A percentile compares a stretch with the other conserved stretches of the same genome.
These are phyloP conservation scores for Sebastes baramenuke DNA, from an alignment of 2,797 vertebrate species.

Conservation along the genomic window DNA sequence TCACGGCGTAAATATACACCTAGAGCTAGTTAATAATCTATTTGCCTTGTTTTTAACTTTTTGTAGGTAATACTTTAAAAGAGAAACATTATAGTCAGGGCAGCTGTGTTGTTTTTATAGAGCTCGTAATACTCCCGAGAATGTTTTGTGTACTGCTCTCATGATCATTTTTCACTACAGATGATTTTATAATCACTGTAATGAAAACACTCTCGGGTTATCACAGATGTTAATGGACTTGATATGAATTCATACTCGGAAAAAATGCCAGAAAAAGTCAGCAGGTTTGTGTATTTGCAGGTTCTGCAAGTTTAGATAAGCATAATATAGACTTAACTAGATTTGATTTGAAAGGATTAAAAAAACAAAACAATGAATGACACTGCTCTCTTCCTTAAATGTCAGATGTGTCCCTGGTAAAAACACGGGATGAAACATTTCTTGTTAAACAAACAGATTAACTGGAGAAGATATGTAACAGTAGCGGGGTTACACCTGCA, in stretches of 20 bases:
- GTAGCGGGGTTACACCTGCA: not conserved
- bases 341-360: not conserved
- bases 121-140: conserved; percentile 6
- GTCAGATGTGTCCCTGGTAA: not conserved
- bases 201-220: not conserved
- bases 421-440: not conserved
- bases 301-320: not conserved
- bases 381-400: not conserved
- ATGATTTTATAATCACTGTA: not conserved
- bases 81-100: not conserved
- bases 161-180: not conserved
- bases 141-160: not conserved
- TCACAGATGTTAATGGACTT: not conserved
- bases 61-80: not conserved
- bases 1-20: conserved; percentile 29
- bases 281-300: not conserved
- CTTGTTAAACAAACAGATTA: not conserved
- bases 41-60: not conserved
- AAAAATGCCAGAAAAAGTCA: not conserved
- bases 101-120: conserved; percentile 42
- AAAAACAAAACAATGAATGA: not conserved
- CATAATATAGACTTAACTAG: not conserved
- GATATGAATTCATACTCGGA: not conserved
- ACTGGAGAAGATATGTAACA: not conserved
- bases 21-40: conserved; percentile 30